Evolutionary conservation across 1,140 invertebrate genomes (phyloP).

Genomic region (Bombyx mandarina): DNA sequence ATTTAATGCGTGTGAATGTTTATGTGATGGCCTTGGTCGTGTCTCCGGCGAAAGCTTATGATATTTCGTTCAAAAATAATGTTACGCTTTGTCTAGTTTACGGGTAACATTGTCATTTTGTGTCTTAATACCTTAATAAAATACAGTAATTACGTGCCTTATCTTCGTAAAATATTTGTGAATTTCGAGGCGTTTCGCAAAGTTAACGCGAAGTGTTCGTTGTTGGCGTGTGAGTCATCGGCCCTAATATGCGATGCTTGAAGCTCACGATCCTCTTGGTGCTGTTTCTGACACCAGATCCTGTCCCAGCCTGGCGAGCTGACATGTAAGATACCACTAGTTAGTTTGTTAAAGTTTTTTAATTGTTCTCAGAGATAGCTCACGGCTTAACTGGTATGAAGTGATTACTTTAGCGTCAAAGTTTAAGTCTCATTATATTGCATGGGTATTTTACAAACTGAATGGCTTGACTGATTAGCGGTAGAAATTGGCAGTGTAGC

Average conservation of each 20-base stretch:
- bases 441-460: too few relatives aligned
- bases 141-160: constrained; percentile 60
- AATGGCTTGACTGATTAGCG: too few relatives aligned
- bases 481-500: too few relatives aligned
- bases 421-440: too few relatives aligned
- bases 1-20: constrained; percentile 31
- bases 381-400: too few relatives aligned
- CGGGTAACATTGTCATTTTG: too few relatives aligned
- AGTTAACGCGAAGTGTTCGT: constrained; percentile 17
- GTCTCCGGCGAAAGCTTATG: constrained; percentile 37
- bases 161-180: constrained; percentile 35
- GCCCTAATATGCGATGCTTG: constrained; percentile 37
- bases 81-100: too few relatives aligned
- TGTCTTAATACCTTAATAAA: constrained; percentile 10
- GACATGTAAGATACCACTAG: constrained; percentile 34
- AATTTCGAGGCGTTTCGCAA: constrained; percentile 18
- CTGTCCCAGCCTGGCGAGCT: constrained; percentile 41
- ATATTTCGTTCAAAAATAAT: too few relatives aligned
- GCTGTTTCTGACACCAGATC: constrained; percentile 39
- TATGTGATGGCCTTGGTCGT: constrained; percentile 55
- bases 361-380: too few relatives aligned
- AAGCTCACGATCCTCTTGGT: constrained; percentile 33
- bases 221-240: constrained; percentile 35
- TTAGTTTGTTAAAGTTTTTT: too few relatives aligned
- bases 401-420: too few relatives aligned